Conservation (phyloP, 2,113 vertebrate species). For the Oncorhynchus kisutch region DNA sequence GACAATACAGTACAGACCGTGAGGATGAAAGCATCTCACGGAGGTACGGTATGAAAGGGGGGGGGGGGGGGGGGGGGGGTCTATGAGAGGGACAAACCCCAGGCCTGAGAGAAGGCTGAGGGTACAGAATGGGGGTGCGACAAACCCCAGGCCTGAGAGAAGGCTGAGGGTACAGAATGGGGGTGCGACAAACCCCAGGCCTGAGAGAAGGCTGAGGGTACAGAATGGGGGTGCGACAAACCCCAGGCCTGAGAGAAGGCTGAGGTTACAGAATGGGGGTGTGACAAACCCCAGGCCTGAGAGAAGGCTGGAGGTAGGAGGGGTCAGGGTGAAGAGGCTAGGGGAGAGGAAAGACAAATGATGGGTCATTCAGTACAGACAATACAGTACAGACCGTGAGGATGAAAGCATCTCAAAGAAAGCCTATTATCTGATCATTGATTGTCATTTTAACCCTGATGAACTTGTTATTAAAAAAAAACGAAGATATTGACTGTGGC, state of each 20-base stretch:
- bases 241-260: conserved; percentile 79
- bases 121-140: no score
- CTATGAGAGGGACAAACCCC: no score
- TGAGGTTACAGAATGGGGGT: conserved; percentile 84
- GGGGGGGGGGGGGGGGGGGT: no score
- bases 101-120: no score
- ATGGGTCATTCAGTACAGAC: not conserved
- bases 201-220: no score
- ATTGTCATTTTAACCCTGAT: conserved; percentile 39
- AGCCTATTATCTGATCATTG: no score
- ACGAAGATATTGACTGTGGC: conserved; percentile 85
- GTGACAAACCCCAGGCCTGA: conserved; percentile 62
- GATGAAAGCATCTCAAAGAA: no score
- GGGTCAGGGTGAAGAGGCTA: not conserved
- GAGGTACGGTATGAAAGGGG: no score
- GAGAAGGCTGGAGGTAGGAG: conserved; percentile 85
- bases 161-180: conserved; percentile 84
- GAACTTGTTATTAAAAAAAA: conserved; percentile 79
- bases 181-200: conserved; percentile 43
- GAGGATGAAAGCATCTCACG: no score
- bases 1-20: not conserved
- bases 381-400: not conserved
- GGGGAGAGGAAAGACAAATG: not conserved
- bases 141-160: conserved; percentile 71
- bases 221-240: conserved; percentile 22